Conservation (phyloP, 2,113 vertebrate species). For the Gorsachius goisagi region DNA sequence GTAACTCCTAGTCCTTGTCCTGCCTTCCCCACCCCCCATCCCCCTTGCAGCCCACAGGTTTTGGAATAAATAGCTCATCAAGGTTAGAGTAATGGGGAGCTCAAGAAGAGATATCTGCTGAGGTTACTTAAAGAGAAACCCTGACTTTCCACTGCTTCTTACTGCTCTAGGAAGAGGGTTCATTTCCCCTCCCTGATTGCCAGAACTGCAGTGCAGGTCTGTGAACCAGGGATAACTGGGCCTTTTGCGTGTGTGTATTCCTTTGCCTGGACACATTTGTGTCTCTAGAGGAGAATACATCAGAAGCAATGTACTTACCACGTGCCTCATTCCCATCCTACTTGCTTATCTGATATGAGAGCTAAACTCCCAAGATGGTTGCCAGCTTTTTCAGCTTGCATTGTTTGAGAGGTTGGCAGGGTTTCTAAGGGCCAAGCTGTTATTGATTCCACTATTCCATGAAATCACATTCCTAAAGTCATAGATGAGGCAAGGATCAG, state of each 20-base stretch:
- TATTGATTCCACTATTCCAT: background rate
- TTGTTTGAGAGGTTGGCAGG: background rate
- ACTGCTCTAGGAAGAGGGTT: background rate
- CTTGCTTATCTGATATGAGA: background rate
- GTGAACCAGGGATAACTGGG: background rate
- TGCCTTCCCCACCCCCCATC: background rate
- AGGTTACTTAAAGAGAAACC: background rate
- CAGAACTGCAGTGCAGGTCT: background rate
- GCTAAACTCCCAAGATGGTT: background rate
- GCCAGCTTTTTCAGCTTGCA: background rate
- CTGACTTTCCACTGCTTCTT: background rate
- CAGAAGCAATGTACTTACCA: background rate
- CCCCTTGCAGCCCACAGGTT: background rate
- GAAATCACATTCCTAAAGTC: background rate
- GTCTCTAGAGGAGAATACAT: background rate
- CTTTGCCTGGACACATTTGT: background rate
- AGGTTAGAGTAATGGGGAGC: background rate
- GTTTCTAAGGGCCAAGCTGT: background rate
- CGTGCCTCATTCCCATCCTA: background rate
- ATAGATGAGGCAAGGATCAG: background rate
- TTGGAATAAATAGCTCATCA: background rate
- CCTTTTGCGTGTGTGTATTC: background rate
- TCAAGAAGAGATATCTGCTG: background rate
- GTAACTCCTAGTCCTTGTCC: background rate
- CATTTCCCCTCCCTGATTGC: background rate